Base-by-base conservation (phyloP, 2,888 invertebrate genomes). In the Drosophila pegasa region DNA sequence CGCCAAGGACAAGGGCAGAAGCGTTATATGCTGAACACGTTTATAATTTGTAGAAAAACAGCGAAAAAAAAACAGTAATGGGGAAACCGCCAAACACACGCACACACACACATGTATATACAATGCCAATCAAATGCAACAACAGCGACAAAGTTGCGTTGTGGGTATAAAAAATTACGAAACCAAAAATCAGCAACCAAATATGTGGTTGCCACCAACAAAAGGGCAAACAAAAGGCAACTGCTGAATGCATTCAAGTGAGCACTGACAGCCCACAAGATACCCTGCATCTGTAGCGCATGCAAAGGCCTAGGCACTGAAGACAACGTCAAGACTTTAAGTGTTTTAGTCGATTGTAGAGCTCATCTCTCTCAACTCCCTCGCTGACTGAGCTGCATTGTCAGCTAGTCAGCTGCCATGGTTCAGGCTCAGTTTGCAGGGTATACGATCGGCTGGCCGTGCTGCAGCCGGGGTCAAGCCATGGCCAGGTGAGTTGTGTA, bases 121-220 rank as follows among this genome's bases (percentile, higher is more conserved):
- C 62, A 74, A 59, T 51, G 56, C 31, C 68, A 74, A 78, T 74
- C 79, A 82, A 85, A 67, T 82, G 80, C 80, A 79, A 71, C 71
- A 74, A 70, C 65, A 50, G 60, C 27, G 55, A 47, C 58, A 71
- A 63, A 57, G 71, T 70, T 70, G 78, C 71, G 71, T 70, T 82
- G 80, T 73, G 80, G 72, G 80, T 72, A 84, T 76, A 78, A 88
- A 87, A 82, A 88, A 77, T 88, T 87, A 84, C 80, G 87, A 86
- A 89, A 90, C 90, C 90, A 90, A 88, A 90, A 90, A 90, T 90
- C 91, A 90, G 90, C 91, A 90, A 89, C 90, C 90, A 86, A 90
- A 89, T 82, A 74, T 82, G 79, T 84, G 87, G 85, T 80, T 78
- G 76, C 73, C 75, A 77, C 72, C 82, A 82, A 84, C 81, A 88